phyloP scores from a whole-genome alignment of 2,888 invertebrate genomes.

The Busseola fusca region DNA sequence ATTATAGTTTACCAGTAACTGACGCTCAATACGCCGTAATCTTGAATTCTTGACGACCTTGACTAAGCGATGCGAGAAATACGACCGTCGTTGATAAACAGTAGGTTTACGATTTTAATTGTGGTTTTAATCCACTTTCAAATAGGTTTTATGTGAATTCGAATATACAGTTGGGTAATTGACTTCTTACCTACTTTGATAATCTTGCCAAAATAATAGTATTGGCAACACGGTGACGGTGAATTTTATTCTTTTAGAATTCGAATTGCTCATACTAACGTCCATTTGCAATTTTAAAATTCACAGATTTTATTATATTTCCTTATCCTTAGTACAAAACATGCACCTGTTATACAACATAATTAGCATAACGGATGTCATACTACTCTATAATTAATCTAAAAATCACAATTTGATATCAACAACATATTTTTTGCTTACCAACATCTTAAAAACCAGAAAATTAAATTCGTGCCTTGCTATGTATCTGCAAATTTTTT shows the following conservation, averaged over 20 bases:
- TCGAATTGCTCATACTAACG: not conserved
- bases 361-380: not conserved
- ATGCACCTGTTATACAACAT: not conserved
- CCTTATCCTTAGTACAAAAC: not conserved
- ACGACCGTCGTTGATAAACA: constrained; percentile 14
- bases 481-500: not conserved
- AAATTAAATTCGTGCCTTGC: not conserved
- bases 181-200: not conserved
- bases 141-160: constrained; percentile 2
- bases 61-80: constrained; percentile 18
- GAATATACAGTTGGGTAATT: not conserved
- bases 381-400: not conserved
- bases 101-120: too few relatives aligned
- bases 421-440: not conserved
- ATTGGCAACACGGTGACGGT: not conserved
- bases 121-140: constrained; percentile 9
- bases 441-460: not conserved
- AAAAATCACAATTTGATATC: not conserved
- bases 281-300: not conserved
- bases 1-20: constrained; percentile 26
- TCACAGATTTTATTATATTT: not conserved
- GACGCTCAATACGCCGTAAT: constrained; percentile 16
- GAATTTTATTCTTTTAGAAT: not conserved
- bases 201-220: not conserved
- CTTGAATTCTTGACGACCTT: constrained; percentile 21